Base-by-base conservation (phyloP, 2,888 invertebrate species). In the Dinocampus coccinellae region DNA sequence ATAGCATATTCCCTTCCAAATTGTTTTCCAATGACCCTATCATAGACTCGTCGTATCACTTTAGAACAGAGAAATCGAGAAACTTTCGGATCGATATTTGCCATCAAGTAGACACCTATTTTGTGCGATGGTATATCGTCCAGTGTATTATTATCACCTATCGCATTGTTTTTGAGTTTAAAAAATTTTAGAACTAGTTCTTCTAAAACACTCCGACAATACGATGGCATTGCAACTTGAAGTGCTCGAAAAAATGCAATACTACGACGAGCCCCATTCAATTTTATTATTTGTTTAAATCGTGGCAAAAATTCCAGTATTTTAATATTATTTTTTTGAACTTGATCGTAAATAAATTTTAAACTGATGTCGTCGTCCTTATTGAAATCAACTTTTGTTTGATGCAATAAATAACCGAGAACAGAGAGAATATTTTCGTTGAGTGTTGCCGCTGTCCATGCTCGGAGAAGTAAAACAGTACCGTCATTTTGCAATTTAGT, bases 351-450 rank as follows among this genome's bases (percentile, higher is more conserved):
- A 57, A 80, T 73, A 39, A 81, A 55, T 72, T 73, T 74, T 63
- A 81, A 73, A 60, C 78, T 74, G 29, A 77, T 70, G 68, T 77
- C 75, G 26, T 70, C 76, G 34, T 77, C 76, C 16, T 72, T 73
- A 24, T 73, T 62, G 33, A 80, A 75, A 26, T 71, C 60, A 47
- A 76, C 74, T 53, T 72, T 76, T 61, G 74, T 75, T 69, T 77
- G 76, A 57, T 81, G 79, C 71, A 80, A 75, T 64, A 82, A 70
- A 72, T 76, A 79, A 53, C 79, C 80, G 60, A 81, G 74, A 60
- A 80, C 68, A 1, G 75, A 76, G 63, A 78, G 75, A 24, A 81
- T 79, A 69, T 82, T 80, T 70, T 82, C 79, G 47, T 78, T 76
- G 42, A 80, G 58, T 20, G 78, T 80, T 61, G 73, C 73, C 22